Conservation (phyloP, 1,140 invertebrate species). For the Nasonia vitripennis region DNA sequence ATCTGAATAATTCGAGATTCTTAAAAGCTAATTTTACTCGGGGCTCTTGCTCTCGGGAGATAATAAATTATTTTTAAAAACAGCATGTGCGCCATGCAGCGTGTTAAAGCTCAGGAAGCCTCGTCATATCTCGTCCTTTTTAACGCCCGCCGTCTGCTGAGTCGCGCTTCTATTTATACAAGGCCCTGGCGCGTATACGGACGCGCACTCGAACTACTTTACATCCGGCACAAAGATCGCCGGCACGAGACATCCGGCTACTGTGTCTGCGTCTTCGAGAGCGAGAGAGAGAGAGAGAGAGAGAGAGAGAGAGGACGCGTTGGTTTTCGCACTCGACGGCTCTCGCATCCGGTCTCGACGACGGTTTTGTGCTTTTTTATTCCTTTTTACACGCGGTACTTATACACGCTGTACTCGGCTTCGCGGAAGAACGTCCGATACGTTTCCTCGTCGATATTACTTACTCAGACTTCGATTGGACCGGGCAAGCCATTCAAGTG, state of each 20-base stretch:
- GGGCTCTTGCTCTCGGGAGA: neutral
- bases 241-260: constrained; percentile 12
- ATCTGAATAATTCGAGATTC: neutral
- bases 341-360: neutral
- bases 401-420: neutral
- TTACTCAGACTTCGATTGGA: neutral
- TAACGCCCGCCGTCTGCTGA: neutral
- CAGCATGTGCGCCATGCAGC: neutral
- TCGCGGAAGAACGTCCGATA: neutral
- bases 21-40: neutral
- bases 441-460: neutral
- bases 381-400: neutral
- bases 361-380: neutral
- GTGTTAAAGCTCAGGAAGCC: constrained; percentile 18
- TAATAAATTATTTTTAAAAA: constrained; percentile 38
- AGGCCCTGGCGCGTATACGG: neutral
- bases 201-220: constrained; percentile 10
- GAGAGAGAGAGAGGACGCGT: neutral
- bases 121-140: constrained; percentile 20
- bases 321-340: neutral
- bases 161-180: constrained; percentile 37
- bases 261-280: neutral
- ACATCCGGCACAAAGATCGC: constrained; percentile 23
- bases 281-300: no score
- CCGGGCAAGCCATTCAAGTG: neutral